Base-by-base conservation (phyloP, 2,888 invertebrate species). In the Nemotelus nigrinus region DNA sequence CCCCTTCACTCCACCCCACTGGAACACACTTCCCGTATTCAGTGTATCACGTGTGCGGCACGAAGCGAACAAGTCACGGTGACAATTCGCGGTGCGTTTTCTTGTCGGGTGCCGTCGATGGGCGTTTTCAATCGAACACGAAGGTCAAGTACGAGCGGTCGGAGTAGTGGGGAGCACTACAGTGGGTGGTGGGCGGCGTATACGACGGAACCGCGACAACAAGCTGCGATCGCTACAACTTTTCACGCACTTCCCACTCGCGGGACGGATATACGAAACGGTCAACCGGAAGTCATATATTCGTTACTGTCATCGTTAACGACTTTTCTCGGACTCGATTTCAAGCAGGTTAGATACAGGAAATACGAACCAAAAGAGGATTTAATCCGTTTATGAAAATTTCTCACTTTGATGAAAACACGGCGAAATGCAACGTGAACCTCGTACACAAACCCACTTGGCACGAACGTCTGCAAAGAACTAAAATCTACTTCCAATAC, bases 381-480 rank as follows among this genome's bases (percentile, higher is more conserved):
- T 25, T 25, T 25, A 25, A 1, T 25, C 25, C 25, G 25, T 25
- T 25, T 25, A 25, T 25, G 25, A 25, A 25, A 25, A 25, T 25
- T 25, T 25, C 25, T 25, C 25, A 25, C 25, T 25, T 25, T 25
- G 25, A 25, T 25, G 25, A 25, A 25, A 25, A 25, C 25, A 25
- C 25, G 25, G 25, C 25, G 25, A 25, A 25, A 25, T 25, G 25
- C 25, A 25, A 25, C 25, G 25, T 25, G 39, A 58, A 10, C 25
- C 25, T 25, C 25, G 25, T 25, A 25, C 74, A 50, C 63, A 50
- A 60, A 60, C 74, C 74, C 63, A 48, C 74, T 48, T 48, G 50
- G 74, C 43, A 60, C 74, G 48, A 74, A 55, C 50, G 74, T 74
- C 74, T 74, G 74, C 74, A 74, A 74, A 57, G 74, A 74, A 74